Evolutionary conservation across 2,113 vertebrate genomes (phyloP), one percentile per base, ranked within the genome.

Genomic region (Dasyprocta punctata): DNA sequence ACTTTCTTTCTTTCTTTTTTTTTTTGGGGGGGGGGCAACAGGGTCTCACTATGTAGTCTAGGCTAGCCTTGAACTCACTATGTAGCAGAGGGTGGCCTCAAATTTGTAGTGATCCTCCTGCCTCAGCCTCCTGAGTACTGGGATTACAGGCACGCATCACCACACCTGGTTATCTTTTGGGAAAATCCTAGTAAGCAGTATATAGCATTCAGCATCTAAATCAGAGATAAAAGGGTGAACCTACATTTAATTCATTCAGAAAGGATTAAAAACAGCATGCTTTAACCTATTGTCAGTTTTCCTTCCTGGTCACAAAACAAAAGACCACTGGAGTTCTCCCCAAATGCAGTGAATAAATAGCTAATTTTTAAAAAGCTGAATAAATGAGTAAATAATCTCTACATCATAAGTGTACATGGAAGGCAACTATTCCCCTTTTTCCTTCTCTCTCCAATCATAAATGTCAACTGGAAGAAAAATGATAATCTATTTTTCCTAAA

Each of bases 131-230:
- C 17, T 20, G 36, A 69, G 65, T 69, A 7, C 65, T 69, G 65
- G 30, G 65, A n/a, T 69, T 69, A 69, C 65, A 69, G 65, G 36
- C 14, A 8, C n/a, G 65, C 17, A 36, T 16, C 36, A n/a, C 65
- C 36, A 69, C 1, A 7, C 65, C 33, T 17, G 2, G 36, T 6
- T 69, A 69, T n/a, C 65, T 92, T 54, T 88, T 94, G 38, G 89
- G 90, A 85, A 95, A 96, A 94, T 54, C 69, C 41, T 91, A 67
- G 93, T 73, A 94, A 94, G 3, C 26, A 89, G 60, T 38, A 85
- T 24, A 47, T 2, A 95, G 33, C 86, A 92, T 47, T 94, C 65
- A 93, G 58, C 30, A 95, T 82, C 38, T 58, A 91, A 96, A 60
- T 58, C n/a, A 84, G 77, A 86, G 52, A 58, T n/a, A 80, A 92